Base-by-base conservation (phyloP, 2,797 vertebrate genomes). In the Malacoraja senta region DNA sequence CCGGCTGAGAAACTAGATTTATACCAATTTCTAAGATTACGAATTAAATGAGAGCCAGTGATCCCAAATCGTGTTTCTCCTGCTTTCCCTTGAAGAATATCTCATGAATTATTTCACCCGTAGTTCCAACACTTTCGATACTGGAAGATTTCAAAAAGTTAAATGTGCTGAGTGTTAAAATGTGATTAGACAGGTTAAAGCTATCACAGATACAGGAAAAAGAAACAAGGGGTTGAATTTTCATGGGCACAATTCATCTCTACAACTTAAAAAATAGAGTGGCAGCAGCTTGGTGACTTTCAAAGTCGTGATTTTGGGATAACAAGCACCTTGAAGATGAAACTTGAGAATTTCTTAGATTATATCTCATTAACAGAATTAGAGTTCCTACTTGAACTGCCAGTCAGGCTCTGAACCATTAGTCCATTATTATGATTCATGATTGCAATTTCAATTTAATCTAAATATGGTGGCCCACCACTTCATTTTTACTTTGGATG, bases 391-490 rank as follows among this genome's bases (percentile, higher is more conserved):
- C 1, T 63, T 88, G 61, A 68, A 68, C 63, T 88, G 84, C 63
- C 84, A 88, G n/a, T 35, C 84, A 65, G 65, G 63, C n/a, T 88
- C 63, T 68, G 84, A 88, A 68, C 63, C 84, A 88, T 8, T 63
- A 68, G 84, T 88, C 84, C 84, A 88, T 88, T 88, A 88, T 88
- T n/a, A 68, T 68, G 84, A 68, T 88, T 88, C 63, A 88, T 88
- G 84, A 68, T 19, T 68, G 63, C 84, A 88, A 88, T 88, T 88
- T 88, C 84, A 88, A 68, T 88, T 68, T 88, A 88, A 88, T 68
- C 61, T 68, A 63, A 88, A 68, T 88, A 35, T 35, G n/a, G 84
- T 35, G 61, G 84, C n/a, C 65, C 61, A 68, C n/a, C 63, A n/a
- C 26, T 65, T 88, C 29, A 29, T n/a, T 61, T 58, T 65, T 65